Conservation (phyloP, 2,888 invertebrate genomes). For the Mamestra brassicae region DNA sequence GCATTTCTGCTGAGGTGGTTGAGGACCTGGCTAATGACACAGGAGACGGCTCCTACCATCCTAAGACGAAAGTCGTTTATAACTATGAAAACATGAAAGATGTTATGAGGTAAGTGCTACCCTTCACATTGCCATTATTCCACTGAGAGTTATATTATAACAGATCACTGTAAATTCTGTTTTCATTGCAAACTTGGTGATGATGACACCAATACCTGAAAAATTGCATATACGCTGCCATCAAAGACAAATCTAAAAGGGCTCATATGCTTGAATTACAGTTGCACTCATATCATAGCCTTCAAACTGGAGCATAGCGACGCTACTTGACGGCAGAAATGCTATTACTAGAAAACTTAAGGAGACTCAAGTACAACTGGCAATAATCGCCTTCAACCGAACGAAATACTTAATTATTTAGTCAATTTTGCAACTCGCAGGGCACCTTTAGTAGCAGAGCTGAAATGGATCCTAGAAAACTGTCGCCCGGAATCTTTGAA, state of each 20-base stretch:
- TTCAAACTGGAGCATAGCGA: neutral
- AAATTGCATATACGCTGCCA: neutral
- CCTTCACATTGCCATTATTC: no score
- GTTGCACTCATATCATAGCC: no score
- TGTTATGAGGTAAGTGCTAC: constrained; percentile 8
- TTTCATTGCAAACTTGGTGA: neutral
- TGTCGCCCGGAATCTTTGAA: neutral
- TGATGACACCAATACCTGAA: neutral
- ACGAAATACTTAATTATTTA: neutral
- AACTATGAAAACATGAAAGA: neutral
- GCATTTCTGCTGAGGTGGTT: neutral
- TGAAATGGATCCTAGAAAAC: neutral
- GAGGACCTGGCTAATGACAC: constrained; percentile 11
- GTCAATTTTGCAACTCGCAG: constrained; percentile 1
- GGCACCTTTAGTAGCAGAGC: neutral
- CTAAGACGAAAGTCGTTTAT: neutral
- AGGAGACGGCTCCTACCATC: constrained; percentile 16
- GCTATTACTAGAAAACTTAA: neutral
- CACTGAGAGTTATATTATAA: neutral
- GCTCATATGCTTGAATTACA: no score
- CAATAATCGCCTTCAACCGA: neutral
- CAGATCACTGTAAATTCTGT: neutral
- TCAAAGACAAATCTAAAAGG: neutral
- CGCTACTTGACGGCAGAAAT: neutral
- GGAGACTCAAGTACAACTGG: neutral